A percentile compares a stretch with the other conserved stretches of the same genome.
phyloP scores from a whole-genome alignment of 2,797 vertebrate species.

The Podarcis siculus region DNA sequence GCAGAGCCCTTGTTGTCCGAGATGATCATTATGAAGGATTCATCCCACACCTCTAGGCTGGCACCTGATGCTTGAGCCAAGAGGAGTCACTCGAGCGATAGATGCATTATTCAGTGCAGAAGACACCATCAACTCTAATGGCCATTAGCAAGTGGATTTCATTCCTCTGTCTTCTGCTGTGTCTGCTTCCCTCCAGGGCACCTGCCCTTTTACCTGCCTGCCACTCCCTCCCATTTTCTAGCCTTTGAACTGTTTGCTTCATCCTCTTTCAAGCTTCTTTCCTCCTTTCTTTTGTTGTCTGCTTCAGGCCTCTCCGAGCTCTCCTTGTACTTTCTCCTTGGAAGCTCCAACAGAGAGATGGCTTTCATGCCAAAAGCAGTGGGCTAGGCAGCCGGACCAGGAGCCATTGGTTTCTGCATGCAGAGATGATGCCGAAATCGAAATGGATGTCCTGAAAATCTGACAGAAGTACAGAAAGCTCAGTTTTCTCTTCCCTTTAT shows the following conservation, averaged over 20 bases:
- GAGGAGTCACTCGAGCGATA: not conserved
- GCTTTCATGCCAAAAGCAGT: slow-evolving; percentile 67
- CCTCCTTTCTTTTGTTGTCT: slow-evolving; percentile 61
- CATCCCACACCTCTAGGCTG: not conserved
- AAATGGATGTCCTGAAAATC: slow-evolving; percentile 54
- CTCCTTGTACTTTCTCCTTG: slow-evolving; percentile 51
- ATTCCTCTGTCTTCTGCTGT: slow-evolving; percentile 42
- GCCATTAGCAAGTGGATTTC: slow-evolving; percentile 47
- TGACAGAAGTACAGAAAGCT: slow-evolving; percentile 47
- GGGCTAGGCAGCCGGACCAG: slow-evolving; percentile 54
- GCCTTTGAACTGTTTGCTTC: slow-evolving; percentile 55
- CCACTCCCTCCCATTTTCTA: slow-evolving; percentile 60
- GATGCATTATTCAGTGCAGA: slow-evolving; percentile 63
- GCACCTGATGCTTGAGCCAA: not conserved
- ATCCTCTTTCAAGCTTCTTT: slow-evolving; percentile 61
- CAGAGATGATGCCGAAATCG: slow-evolving; percentile 52
- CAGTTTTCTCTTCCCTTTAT: not conserved
- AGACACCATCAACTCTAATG: slow-evolving; percentile 39
- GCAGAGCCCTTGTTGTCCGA: too few species aligned
- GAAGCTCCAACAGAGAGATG: slow-evolving; percentile 40
- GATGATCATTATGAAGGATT: not conserved
- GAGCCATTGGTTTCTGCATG: slow-evolving; percentile 60
- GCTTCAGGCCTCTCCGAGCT: slow-evolving; percentile 14
- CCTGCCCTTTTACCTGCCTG: slow-evolving; percentile 57
- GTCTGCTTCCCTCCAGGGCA: slow-evolving; percentile 30